A percentile compares a stretch with the other conserved stretches of the same genome.
Conservation (phyloP, 2,797 vertebrate species). For the Xyrichtys novacula region DNA sequence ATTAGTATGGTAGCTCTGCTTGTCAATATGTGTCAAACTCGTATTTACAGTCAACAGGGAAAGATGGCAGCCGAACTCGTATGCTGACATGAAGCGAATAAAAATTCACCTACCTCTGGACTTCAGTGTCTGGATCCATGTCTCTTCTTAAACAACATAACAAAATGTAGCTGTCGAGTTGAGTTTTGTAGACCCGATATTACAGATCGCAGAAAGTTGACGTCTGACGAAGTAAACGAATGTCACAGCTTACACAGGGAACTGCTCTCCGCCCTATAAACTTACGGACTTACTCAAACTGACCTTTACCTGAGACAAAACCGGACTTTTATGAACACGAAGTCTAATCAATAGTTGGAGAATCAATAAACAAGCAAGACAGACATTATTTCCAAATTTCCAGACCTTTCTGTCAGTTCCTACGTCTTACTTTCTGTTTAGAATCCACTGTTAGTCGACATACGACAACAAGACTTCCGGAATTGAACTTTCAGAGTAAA, state of each 20-base stretch:
- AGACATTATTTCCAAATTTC: too few relatives aligned
- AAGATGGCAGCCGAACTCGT: not conserved
- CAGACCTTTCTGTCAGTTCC: too few relatives aligned
- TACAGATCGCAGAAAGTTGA: not conserved
- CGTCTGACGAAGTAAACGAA: too few relatives aligned
- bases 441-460: too few relatives aligned
- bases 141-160: not conserved
- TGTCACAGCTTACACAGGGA: not conserved
- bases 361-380: too few relatives aligned
- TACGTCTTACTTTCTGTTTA: too few relatives aligned
- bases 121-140: conserved; percentile 62
- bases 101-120: conserved; percentile 49
- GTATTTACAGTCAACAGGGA: not conserved
- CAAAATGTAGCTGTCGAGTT: rapidly evolving
- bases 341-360: too few relatives aligned
- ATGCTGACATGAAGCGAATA: too few relatives aligned
- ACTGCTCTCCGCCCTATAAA: not conserved
- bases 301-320: not conserved
- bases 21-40: not conserved
- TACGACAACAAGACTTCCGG: too few relatives aligned
- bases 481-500: too few relatives aligned
- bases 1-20: not conserved
- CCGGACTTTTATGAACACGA: too few relatives aligned
- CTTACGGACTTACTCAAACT: too few relatives aligned
- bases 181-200: not conserved